These are phyloP conservation scores for Achatina immaculata DNA, from an alignment of 1,140 invertebrate genomes.

Conservation along the genomic window DNA sequence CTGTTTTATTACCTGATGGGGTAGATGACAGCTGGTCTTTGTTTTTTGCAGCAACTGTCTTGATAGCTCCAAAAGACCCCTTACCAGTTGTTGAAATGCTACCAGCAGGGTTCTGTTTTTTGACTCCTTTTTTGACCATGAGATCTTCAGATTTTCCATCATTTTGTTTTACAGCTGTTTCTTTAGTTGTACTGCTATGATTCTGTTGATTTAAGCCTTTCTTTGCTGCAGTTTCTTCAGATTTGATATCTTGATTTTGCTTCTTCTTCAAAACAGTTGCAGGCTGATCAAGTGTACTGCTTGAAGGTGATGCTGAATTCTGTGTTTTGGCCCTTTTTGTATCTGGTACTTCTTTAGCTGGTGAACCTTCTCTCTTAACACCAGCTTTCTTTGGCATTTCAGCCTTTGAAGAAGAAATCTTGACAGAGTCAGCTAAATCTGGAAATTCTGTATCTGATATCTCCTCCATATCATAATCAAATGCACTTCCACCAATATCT, in stretches of 20 bases:
- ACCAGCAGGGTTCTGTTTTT: neutral
- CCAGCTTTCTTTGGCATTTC: neutral
- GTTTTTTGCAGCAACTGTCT: neutral
- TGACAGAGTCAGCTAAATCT: neutral
- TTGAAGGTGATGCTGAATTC: neutral
- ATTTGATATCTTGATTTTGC: neutral
- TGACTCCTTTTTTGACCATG: neutral
- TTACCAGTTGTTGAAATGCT: neutral
- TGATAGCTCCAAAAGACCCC: neutral
- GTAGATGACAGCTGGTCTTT: neutral
- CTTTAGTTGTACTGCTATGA: neutral
- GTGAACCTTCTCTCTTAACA: neutral
- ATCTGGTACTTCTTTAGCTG: neutral
- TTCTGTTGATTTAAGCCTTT: neutral
- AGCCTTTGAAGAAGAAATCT: neutral
- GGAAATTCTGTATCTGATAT: neutral
- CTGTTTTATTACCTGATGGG: neutral
- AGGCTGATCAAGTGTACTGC: neutral
- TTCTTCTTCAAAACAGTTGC: neutral
- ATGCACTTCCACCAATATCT: too few relatives aligned
- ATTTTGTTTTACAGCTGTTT: neutral
- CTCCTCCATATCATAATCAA: neutral
- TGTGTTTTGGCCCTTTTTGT: neutral
- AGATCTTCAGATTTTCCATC: too few relatives aligned
- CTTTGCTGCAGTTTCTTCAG: neutral